A percentile compares a stretch with the other conserved stretches of the same genome.
Conservation (phyloP, 2,888 invertebrate genomes). For the Thumatha senex region DNA sequence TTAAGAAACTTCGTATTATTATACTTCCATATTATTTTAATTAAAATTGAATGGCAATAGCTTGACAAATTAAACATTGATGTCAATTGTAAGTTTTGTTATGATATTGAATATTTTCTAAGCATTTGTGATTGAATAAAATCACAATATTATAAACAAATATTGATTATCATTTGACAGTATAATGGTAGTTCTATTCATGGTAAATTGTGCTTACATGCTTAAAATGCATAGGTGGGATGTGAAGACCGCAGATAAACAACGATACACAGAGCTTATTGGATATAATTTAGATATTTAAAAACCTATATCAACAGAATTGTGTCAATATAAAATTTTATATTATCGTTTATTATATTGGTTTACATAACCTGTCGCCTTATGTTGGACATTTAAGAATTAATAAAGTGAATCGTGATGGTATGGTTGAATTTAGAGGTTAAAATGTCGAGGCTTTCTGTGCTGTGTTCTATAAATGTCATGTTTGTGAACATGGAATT, state of each 20-base stretch:
- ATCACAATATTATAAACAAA: conserved; percentile 21
- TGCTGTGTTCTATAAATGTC: too few relatives aligned
- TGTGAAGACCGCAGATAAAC: conserved; percentile 26
- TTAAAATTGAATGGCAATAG: too few relatives aligned
- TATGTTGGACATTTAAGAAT: conserved; percentile 5
- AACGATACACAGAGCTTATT: conserved; percentile 17
- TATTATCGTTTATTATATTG: background rate
- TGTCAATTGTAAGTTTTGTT: too few relatives aligned
- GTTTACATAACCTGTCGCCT: conserved; percentile 1
- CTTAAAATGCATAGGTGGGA: conserved; percentile 35
- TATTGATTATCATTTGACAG: conserved; percentile 35
- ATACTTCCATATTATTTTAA: too few relatives aligned
- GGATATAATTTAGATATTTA: conserved; percentile 38
- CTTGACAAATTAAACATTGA: too few relatives aligned
- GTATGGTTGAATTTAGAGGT: background rate
- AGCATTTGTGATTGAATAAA: conserved; percentile 1
- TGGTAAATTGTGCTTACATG: conserved; percentile 10
- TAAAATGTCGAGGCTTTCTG: background rate
- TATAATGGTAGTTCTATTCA: conserved; percentile 25
- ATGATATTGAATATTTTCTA: background rate
- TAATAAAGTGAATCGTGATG: background rate
- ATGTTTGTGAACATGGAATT: too few relatives aligned
- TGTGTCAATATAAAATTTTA: conserved; percentile 15
- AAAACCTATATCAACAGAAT: conserved; percentile 20
- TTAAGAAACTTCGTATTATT: too few relatives aligned